Evolutionary conservation across 1,140 invertebrate species (phyloP).

Genomic region (Tetramorium simillimum): DNA sequence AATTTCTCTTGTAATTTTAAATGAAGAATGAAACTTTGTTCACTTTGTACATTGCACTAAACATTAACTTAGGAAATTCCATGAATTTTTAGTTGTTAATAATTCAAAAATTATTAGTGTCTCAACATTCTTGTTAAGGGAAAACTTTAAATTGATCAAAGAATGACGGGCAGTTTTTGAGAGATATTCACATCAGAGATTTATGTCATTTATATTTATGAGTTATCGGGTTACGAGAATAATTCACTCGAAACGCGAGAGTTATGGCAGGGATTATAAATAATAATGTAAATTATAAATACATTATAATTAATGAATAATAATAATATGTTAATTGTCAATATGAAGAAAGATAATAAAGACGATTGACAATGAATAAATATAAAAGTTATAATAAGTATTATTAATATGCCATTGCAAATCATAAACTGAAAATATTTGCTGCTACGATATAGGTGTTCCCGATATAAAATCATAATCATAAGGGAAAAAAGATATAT

Average conservation of each 20-base stretch:
- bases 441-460: background rate
- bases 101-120: slow-evolving; percentile 13
- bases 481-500: background rate
- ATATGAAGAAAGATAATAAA: background rate
- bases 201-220: background rate
- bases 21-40: background rate
- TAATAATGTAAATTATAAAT: background rate
- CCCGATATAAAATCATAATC: background rate
- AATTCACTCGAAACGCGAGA: background rate
- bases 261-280: background rate
- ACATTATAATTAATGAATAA: background rate
- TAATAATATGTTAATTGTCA: background rate
- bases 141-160: slow-evolving; percentile 40
- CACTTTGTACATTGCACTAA: background rate
- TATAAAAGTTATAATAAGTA: background rate
- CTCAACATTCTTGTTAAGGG: background rate
- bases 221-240: background rate
- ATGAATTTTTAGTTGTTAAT: background rate
- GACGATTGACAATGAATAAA: background rate
- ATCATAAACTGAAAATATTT: background rate
- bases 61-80: slow-evolving; percentile 12
- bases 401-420: background rate
- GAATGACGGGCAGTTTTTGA: background rate
- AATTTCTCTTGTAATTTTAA: background rate
- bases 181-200: background rate